These are phyloP conservation scores for Cosmia trapezina DNA, from an alignment of 2,888 invertebrate genomes.

Conservation along the genomic window DNA sequence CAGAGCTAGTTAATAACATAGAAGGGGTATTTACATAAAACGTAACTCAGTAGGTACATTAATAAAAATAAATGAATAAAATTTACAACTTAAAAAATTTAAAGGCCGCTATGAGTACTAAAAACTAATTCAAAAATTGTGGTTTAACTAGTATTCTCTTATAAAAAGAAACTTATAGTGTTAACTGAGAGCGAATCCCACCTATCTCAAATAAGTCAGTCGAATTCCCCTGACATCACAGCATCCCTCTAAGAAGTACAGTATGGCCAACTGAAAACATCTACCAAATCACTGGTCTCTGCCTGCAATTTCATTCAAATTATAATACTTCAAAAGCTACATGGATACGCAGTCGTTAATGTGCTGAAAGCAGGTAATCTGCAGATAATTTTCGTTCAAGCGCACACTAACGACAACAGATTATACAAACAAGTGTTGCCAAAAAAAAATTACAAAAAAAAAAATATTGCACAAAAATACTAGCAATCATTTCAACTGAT, in stretches of 20 bases:
- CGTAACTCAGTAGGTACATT: conserved; percentile 76
- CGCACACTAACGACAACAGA: conserved; percentile 45
- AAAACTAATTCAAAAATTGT: conserved; percentile 73
- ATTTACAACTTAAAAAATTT: conserved; percentile 87
- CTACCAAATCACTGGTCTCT: conserved; percentile 65
- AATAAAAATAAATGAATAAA: conserved; percentile 82
- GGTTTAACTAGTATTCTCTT: conserved; percentile 70
- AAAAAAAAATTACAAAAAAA: conserved; percentile 62
- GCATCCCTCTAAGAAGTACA: conserved; percentile 72
- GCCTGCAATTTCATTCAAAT: conserved; percentile 47
- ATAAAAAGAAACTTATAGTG: conserved; percentile 70
- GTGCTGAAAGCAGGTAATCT: conserved; percentile 14
- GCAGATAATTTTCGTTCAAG: conserved; percentile 13
- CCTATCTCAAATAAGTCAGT: conserved; percentile 79
- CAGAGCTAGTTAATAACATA: conserved; percentile 84
- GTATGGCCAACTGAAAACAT: conserved; percentile 73
- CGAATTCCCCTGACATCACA: conserved; percentile 79
- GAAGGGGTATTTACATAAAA: conserved; percentile 86
- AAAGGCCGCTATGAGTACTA: conserved; percentile 75
- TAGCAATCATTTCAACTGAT: conserved; percentile 70
- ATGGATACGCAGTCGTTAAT: conserved; percentile 27
- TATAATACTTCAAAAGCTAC: conserved; percentile 53
- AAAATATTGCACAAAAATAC: conserved; percentile 81
- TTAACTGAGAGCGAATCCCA: conserved; percentile 74
- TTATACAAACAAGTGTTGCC: conserved; percentile 64